Conservation (phyloP, 2,113 vertebrate species). For the Pelodiscus sinensis region DNA sequence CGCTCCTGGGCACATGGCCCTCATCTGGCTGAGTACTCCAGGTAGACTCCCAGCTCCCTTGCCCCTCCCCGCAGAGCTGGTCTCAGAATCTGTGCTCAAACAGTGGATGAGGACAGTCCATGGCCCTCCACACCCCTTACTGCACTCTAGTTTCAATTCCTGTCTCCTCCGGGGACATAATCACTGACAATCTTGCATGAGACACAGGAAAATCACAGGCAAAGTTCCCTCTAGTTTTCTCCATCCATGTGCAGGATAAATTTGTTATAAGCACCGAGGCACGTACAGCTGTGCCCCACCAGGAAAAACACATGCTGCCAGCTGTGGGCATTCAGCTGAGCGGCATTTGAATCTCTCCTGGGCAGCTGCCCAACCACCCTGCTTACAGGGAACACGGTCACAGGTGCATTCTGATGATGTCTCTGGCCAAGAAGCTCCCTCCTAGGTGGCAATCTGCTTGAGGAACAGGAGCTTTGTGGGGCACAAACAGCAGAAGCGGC, state of each 20-base stretch:
- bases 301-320: too few relatives aligned
- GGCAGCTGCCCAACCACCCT: too few relatives aligned
- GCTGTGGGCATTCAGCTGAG: too few relatives aligned
- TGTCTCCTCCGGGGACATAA: constrained; percentile 19
- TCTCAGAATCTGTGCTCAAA: background rate
- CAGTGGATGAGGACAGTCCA: background rate
- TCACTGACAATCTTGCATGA: background rate
- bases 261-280: too few relatives aligned
- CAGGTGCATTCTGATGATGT: background rate
- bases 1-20: background rate
- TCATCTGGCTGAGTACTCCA: background rate
- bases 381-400: too few relatives aligned
- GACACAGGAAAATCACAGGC: background rate
- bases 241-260: too few relatives aligned
- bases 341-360: too few relatives aligned
- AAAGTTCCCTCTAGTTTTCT: too few relatives aligned
- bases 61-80: background rate
- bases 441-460: background rate
- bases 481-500: background rate
- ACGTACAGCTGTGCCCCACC: too few relatives aligned
- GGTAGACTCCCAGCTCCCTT: background rate
- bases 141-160: background rate
- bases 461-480: background rate
- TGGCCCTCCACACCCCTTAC: background rate
- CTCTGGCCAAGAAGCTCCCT: background rate